Conservation (phyloP, 2,113 vertebrate genomes). For the Perca fluviatilis region DNA sequence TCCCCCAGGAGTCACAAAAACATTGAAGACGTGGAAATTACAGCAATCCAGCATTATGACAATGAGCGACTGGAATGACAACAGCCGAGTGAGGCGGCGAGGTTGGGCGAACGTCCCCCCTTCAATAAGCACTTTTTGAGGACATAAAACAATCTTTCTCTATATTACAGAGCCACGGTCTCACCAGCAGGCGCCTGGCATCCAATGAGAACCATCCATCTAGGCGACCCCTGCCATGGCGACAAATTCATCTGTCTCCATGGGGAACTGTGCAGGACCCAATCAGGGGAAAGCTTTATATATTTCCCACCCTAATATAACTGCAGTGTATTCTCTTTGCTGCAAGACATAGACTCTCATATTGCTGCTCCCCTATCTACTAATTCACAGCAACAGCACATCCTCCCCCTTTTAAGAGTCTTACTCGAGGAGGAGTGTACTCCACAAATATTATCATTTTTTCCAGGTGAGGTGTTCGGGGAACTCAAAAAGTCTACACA, state of each 20-base stretch:
- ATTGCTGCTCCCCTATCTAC: constrained; percentile 18
- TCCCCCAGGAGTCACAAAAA: constrained; percentile 8
- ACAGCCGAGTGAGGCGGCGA: constrained; percentile 18
- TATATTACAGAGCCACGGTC: constrained; percentile 14
- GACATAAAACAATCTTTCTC: constrained; percentile 57
- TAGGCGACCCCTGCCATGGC: constrained; percentile 35
- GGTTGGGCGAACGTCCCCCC: not conserved
- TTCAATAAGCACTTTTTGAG: constrained; percentile 50
- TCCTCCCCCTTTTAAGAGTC: not conserved
- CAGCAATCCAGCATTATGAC: constrained; percentile 62
- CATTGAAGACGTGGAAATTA: constrained; percentile 44
- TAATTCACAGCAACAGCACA: constrained; percentile 28
- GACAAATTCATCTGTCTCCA: constrained; percentile 59
- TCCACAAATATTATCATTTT: constrained; percentile 8
- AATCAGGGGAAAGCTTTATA: constrained; percentile 63
- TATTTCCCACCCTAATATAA: constrained; percentile 50
- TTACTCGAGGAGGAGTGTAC: not conserved
- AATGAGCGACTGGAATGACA: constrained; percentile 39
- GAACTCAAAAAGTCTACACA: not conserved
- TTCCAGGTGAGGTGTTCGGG: not conserved
- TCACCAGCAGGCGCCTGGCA: not conserved
- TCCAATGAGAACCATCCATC: constrained; percentile 63
- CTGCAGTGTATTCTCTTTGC: constrained; percentile 29
- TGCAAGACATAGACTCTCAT: constrained; percentile 20
- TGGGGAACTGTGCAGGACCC: constrained; percentile 40